Percentiles rank a stretch among this genome's conserved stretches.
These are phyloP conservation scores for Galagoides demidoff DNA, from an alignment of 2,797 vertebrate species.

Conservation along the genomic window DNA sequence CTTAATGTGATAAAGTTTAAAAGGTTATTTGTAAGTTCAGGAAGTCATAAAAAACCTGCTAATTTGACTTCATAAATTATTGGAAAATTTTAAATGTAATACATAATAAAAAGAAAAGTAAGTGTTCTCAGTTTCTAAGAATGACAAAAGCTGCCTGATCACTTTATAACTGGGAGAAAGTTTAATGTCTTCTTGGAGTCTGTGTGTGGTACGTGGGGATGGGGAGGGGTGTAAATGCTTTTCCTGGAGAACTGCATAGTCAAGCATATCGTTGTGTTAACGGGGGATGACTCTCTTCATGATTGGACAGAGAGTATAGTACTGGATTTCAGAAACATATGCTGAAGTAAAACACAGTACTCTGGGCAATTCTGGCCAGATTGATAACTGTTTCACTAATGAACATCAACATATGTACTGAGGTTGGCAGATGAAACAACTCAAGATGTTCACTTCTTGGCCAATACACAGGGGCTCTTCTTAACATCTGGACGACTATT, in stretches of 20 bases:
- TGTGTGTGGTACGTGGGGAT: neutral
- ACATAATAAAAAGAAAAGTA: conserved; percentile 31
- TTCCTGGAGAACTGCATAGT: conserved; percentile 46
- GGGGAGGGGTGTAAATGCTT: neutral
- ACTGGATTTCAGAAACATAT: conserved; percentile 65
- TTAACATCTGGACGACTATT: conserved; percentile 86
- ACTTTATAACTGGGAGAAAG: neutral
- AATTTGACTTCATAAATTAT: neutral
- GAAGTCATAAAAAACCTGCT: neutral
- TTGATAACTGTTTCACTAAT: conserved; percentile 78
- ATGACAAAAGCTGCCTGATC: conserved; percentile 5
- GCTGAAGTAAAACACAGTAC: conserved; percentile 72
- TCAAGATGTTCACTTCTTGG: conserved; percentile 83
- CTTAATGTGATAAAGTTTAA: neutral
- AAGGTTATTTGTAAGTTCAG: conserved; percentile 37
- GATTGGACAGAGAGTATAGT: neutral
- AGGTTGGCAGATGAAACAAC: conserved; percentile 75
- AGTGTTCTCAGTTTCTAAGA: conserved; percentile 18
- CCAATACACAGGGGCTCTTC: conserved; percentile 84
- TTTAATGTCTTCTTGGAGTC: conserved; percentile 33
- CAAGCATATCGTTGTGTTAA: neutral
- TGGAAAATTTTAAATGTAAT: conserved; percentile 37
- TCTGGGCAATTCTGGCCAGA: conserved; percentile 81
- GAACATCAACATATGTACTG: conserved; percentile 83
- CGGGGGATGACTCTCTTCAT: conserved; percentile 13